Base-by-base conservation (phyloP, 1,140 invertebrate species). In the Gonioctena quinquepunctata region DNA sequence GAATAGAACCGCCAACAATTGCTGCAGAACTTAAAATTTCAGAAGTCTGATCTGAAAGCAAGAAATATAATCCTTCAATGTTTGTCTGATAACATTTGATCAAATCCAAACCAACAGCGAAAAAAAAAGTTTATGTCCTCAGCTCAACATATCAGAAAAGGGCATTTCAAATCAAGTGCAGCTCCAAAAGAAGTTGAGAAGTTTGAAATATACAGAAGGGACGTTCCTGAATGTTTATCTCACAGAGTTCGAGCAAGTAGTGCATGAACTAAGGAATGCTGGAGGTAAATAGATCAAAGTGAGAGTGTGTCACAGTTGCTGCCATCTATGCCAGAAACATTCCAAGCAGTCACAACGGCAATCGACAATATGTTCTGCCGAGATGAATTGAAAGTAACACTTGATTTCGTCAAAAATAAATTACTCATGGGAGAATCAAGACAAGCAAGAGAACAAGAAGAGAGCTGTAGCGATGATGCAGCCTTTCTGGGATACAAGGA, bases 41-140 rank as follows among this genome's bases (percentile, higher is more conserved):
- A 42, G 27, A 72, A 72, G 33, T 23, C 4, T 7, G 70, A 72
- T 50, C n/a, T 65, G 7, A 63, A 54, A 57, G 70, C 70, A n/a
- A 61, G 70, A 28, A 68, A 50, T 56, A 3, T 68, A 26, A 68
- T 71, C 5, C n/a, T 50, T 18, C 56, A 57, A 28, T 67, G 54
- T 22, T 21, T 21, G 19, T 16, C 6, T 21, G 48, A 57, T 25
- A 60, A 60, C 19, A 60, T 60, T 25, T 23, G 8, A n/a, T 60
- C 7, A 60, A 60, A 26, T n/a, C 13, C 13, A 26, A 60, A 21
- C 23, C 57, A 2, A 3, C n/a, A 16, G 57, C 13, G 7, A 61
- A 18, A 23, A 19, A 61, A 23, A 23, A 25, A 6, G 6, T 23
- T 0, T 11, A 7, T 5, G 18, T 7, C 0, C 23, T 23, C 5